Conservation (phyloP, 2,888 invertebrate species). For the Dynastes maya region DNA sequence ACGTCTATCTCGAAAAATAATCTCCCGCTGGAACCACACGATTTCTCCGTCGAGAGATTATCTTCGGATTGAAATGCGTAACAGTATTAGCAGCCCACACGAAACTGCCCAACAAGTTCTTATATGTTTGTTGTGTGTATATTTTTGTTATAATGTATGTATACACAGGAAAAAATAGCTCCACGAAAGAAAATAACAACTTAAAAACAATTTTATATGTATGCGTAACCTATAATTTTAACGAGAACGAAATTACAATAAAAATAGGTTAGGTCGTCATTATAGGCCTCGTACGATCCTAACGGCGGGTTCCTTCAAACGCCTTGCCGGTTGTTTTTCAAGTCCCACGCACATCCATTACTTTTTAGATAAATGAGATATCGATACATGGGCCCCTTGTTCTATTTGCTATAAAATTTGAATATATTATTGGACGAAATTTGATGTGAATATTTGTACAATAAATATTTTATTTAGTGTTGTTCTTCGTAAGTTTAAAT, state of each 20-base stretch:
- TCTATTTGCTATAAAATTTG: conserved; percentile 8
- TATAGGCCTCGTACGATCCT: background rate
- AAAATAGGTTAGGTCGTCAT: conserved; percentile 41
- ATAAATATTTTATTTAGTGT: background rate
- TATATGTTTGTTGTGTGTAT: background rate
- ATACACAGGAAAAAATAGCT: background rate
- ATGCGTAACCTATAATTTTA: conserved; percentile 27
- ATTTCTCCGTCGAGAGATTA: background rate
- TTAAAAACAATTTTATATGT: conserved; percentile 24
- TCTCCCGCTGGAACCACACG: conserved; percentile 5
- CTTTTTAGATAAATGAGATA: conserved; percentile 30
- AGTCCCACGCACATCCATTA: conserved; percentile 33
- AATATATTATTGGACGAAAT: conserved; percentile 11
- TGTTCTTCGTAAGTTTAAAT: too few species aligned
- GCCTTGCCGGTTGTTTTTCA: conserved; percentile 7
- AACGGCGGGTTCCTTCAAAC: conserved; percentile 33
- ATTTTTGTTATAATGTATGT: conserved; percentile 11
- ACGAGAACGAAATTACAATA: conserved; percentile 29
- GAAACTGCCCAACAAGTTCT: background rate
- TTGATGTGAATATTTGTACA: conserved; percentile 5
- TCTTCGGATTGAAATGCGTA: background rate
- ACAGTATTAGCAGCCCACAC: conserved; percentile 17
- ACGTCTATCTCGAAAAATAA: conserved; percentile 10
- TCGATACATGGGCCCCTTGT: background rate
- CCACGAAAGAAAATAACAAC: conserved; percentile 16